Percentiles rank a stretch among this genome's conserved stretches.
Evolutionary conservation across 1,140 invertebrate genomes (phyloP).

Genomic region (Ladona fulva): DNA sequence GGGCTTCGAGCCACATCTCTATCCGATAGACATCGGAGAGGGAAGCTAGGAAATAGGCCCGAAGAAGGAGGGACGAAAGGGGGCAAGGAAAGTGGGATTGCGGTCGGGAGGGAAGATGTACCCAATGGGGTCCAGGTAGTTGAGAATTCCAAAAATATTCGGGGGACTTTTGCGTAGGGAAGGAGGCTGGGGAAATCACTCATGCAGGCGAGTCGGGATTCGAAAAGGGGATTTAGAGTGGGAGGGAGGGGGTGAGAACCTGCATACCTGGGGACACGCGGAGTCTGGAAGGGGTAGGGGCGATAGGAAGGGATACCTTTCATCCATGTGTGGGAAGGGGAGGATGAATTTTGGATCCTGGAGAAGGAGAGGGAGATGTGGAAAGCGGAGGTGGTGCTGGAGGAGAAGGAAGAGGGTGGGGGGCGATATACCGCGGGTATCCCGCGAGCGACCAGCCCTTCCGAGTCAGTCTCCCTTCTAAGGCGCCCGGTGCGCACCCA

Average conservation of each 20-base stretch:
- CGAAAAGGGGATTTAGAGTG: constrained; percentile 13
- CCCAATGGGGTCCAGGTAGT: constrained; percentile 15
- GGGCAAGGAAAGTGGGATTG: not conserved
- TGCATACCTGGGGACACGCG: too few species aligned
- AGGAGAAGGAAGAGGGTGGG: not conserved
- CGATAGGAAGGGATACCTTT: constrained; percentile 25
- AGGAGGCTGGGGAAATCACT: constrained; percentile 25
- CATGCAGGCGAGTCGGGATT: not conserved
- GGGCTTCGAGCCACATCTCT: too few species aligned
- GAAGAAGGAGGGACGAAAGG: not conserved
- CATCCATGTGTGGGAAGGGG: constrained; percentile 41
- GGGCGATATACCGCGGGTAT: too few species aligned
- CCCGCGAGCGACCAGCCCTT: not conserved
- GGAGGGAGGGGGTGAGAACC: constrained; percentile 16
- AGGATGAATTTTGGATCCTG: constrained; percentile 25
- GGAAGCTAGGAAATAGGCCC: not conserved
- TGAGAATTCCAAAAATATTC: constrained; percentile 7
- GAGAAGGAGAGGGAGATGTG: not conserved
- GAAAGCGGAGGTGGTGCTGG: not conserved
- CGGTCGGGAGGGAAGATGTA: constrained; percentile 37
- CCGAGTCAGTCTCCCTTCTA: not conserved
- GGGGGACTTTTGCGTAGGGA: not conserved
- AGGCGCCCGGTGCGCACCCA: not conserved
- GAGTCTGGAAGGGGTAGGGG: constrained; percentile 16
- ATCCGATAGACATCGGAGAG: not conserved